Evolutionary conservation across 2,113 vertebrate species (phyloP).

Genomic region (Laticauda laticaudata): DNA sequence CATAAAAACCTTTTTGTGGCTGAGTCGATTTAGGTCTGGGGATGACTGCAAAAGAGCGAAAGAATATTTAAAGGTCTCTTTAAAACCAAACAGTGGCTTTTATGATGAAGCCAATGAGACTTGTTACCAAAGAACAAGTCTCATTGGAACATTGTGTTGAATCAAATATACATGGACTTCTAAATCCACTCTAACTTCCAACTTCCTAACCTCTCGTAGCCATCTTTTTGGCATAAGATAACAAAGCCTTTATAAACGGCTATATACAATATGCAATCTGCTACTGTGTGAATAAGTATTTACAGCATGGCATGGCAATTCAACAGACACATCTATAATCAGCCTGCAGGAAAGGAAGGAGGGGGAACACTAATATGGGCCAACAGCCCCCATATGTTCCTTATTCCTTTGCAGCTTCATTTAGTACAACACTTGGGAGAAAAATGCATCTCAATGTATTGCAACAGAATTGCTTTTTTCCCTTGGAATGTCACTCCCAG

Average conservation of each 20-base stretch:
- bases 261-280: not conserved
- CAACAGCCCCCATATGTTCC: not conserved
- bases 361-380: no score
- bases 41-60: not conserved
- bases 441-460: not conserved
- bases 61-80: not conserved
- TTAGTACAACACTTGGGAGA: not conserved
- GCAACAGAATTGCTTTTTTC: not conserved
- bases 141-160: not conserved
- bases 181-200: not conserved
- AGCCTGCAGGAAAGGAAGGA: not conserved
- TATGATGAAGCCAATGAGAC: not conserved
- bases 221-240: not conserved
- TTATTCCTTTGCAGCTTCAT: not conserved
- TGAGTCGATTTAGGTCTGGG: not conserved
- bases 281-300: not conserved
- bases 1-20: not conserved
- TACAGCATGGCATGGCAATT: not conserved
- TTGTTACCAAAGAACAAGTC: not conserved
- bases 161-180: not conserved
- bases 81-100: not conserved
- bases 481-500: not conserved
- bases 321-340: not conserved
- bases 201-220: not conserved
- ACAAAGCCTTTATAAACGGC: not conserved